Conservation (phyloP, 1,140 invertebrate species). For the Drosophila seguyi region DNA sequence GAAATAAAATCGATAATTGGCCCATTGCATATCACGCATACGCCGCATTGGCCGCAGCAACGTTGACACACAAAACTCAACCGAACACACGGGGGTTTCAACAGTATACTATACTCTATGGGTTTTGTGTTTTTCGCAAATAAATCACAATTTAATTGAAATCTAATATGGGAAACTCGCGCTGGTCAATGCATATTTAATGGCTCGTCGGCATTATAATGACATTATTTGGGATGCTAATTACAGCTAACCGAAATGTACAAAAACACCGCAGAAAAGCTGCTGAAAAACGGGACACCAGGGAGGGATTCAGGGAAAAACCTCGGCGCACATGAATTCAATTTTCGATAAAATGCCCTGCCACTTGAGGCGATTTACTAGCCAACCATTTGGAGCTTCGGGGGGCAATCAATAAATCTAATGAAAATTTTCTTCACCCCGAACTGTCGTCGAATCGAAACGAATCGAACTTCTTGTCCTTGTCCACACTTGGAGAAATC, state of each 20-base stretch:
- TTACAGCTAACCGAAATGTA: conserved; percentile 57
- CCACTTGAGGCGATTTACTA: conserved; percentile 33
- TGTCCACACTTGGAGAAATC: conserved; percentile 21
- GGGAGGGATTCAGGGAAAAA: background rate
- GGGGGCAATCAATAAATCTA: conserved; percentile 69
- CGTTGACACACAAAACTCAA: conserved; percentile 22
- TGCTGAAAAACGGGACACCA: background rate
- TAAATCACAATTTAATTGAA: conserved; percentile 59
- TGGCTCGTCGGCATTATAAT: conserved; percentile 68
- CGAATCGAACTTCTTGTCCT: conserved; percentile 14
- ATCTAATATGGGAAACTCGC: conserved; percentile 30
- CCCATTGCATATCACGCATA: conserved; percentile 52
- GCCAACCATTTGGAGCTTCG: conserved; percentile 3
- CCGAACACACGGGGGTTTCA: too few species aligned
- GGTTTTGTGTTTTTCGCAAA: conserved; percentile 21
- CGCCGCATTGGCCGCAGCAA: conserved; percentile 50
- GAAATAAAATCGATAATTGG: conserved; percentile 72
- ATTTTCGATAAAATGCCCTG: conserved; percentile 34
- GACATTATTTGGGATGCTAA: conserved; percentile 73
- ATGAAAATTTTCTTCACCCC: conserved; percentile 61
- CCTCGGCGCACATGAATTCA: conserved; percentile 24
- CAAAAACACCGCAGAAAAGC: conserved; percentile 23
- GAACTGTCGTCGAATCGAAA: conserved; percentile 49
- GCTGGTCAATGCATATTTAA: conserved; percentile 67
- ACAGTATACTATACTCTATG: background rate